Conservation (phyloP, 2,797 vertebrate genomes). For the Echiichthys vipera region DNA sequence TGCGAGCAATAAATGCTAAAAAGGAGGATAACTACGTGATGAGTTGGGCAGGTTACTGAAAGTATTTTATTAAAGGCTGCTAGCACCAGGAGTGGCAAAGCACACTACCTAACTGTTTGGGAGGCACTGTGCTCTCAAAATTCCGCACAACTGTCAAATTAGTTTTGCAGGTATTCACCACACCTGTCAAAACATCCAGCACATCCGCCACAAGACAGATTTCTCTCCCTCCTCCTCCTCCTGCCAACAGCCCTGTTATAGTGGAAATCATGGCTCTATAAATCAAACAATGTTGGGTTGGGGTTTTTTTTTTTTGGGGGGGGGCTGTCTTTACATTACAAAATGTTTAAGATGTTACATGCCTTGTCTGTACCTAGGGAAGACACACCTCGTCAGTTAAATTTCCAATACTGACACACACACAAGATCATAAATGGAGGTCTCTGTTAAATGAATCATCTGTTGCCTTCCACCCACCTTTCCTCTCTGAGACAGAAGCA, state of each 20-base stretch:
- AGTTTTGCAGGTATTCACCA: conserved; percentile 68
- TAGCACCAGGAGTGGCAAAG: conserved; percentile 23
- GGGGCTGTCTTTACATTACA: conserved; percentile 3
- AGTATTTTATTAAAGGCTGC: conserved; percentile 32
- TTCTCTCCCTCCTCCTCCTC: conserved; percentile 5
- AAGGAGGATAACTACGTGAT: conserved; percentile 33
- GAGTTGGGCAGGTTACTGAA: conserved; percentile 36
- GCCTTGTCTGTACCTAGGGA: conserved; percentile 25
- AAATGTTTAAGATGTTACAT: conserved; percentile 29
- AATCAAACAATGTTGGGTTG: conserved; percentile 31
- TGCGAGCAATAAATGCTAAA: conserved; percentile 39
- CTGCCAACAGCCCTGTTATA: conserved; percentile 28
- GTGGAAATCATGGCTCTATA: conserved; percentile 25
- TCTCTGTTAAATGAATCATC: conserved; percentile 54
- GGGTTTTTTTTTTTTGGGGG: not conserved
- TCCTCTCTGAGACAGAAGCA: conserved; percentile 25
- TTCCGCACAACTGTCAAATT: conserved; percentile 51
- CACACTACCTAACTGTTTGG: conserved; percentile 16
- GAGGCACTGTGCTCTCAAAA: conserved; percentile 18
- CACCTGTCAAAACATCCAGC: conserved; percentile 70
- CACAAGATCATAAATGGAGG: conserved; percentile 25
- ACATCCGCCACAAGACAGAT: conserved; percentile 34
- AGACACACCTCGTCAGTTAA: conserved; percentile 30
- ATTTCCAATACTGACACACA: conserved; percentile 12
- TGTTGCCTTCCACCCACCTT: not conserved